These are phyloP conservation scores for Sebastes iracundus DNA, from an alignment of 2,797 vertebrate genomes.

Conservation along the genomic window DNA sequence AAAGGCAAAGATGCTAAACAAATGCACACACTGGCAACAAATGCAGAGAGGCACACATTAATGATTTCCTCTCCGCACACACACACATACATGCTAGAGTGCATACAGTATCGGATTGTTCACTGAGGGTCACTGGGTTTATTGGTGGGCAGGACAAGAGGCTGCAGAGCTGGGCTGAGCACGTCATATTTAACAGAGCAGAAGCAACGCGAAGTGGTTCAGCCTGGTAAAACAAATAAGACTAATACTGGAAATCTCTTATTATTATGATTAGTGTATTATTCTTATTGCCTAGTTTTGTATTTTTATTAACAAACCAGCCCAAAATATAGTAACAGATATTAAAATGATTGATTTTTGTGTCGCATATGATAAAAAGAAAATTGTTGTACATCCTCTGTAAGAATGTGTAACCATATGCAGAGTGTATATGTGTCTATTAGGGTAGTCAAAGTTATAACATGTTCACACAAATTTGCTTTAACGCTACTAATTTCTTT, in stretches of 20 bases:
- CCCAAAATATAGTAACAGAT: not conserved
- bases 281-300: not conserved
- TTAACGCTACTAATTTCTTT: too few species aligned
- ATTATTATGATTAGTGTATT: not conserved
- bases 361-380: not conserved
- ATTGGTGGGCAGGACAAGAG: constrained; percentile 63
- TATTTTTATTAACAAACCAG: not conserved
- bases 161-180: constrained; percentile 36
- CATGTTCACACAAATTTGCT: too few species aligned
- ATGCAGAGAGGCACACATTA: constrained; percentile 36
- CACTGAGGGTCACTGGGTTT: constrained; percentile 68
- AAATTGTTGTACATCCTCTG: not conserved
- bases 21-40: constrained; percentile 28
- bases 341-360: not conserved
- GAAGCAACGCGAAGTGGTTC: constrained; percentile 20
- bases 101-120: constrained; percentile 71
- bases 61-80: constrained; percentile 30
- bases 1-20: not conserved
- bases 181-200: constrained; percentile 30
- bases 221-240: constrained; percentile 24
- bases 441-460: too few species aligned
- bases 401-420: not conserved
- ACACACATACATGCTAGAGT: constrained; percentile 23
- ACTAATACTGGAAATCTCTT: not conserved
- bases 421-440: too few species aligned